Evolutionary conservation across 2,888 invertebrate species (phyloP), one percentile per base, ranked within the genome.

Genomic region (Agonopterix arenella): DNA sequence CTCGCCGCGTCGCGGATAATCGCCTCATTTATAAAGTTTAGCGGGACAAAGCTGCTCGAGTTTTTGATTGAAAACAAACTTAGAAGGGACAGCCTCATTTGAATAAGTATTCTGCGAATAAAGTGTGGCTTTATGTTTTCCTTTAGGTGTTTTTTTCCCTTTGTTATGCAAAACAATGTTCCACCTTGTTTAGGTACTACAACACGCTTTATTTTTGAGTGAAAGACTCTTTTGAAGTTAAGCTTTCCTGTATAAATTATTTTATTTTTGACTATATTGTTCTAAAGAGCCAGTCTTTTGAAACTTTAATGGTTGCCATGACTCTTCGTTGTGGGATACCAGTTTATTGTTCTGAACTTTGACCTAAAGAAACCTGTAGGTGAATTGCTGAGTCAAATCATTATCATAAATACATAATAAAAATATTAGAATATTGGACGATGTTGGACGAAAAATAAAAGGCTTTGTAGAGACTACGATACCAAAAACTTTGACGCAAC

Each of bases 31-130:
- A 89, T 88, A 88, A 89, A 89, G 89, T 88, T 88, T 88, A 89
- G 80, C 84, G 78, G 78, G 77, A 85, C 85, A 86, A 88, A 86
- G 85, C 88, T 83, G 83, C 76, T 78, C 75, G 85, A 88, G 86
- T 88, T 88, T 88, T 88, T 89, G 89, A 89, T 89, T 89, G 89
- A 89, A 89, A 89, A 88, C 85, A 89, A 89, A 89, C 89, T 89
- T 88, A 85, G 89, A 86, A 89, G 89, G 89, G 88, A 89, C 89
- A 82, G 84, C 80, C 85, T 89, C 89, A 88, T 89, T 89, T 89
- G 88, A 89, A 89, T 89, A 89, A 89, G 89, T 89, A 89, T 89
- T 86, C 84, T 81, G 83, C 83, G 85, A 88, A 89, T 88, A 88
- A 89, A 88, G 89, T 88, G 89, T 88, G 88, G 88, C 85, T 89